These are phyloP conservation scores for Montipora capricornis DNA, from an alignment of 64 coral and sea anemone species.

Conservation along the genomic window DNA sequence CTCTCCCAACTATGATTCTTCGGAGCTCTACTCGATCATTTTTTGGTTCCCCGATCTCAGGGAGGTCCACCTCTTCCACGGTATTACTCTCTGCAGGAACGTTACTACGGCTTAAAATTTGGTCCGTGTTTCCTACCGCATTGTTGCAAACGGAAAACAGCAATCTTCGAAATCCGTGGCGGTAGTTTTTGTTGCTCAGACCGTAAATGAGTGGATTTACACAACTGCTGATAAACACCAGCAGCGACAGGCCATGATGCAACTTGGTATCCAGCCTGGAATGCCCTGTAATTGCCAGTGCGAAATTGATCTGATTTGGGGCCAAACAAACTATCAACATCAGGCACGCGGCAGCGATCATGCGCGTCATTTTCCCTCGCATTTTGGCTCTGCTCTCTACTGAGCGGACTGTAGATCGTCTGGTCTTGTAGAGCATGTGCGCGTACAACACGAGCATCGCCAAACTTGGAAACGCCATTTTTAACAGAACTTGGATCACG, in stretches of 20 bases:
- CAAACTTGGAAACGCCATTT: background rate
- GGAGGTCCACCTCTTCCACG: background rate
- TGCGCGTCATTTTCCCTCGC: slow-evolving; percentile 39
- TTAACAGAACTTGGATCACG: slow-evolving; percentile 13
- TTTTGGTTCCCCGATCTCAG: background rate
- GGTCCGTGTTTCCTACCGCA: background rate
- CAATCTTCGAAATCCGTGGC: background rate
- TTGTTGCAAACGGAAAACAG: background rate
- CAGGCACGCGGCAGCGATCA: background rate
- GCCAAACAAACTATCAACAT: background rate
- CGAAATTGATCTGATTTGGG: slow-evolving; percentile 32
- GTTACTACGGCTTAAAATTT: background rate
- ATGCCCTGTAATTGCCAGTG: slow-evolving; percentile 13
- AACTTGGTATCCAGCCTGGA: background rate
- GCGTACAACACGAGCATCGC: background rate
- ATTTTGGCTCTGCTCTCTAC: slow-evolving; percentile 25
- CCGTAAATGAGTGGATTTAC: slow-evolving; percentile 37
- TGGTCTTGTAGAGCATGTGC: slow-evolving; percentile 14
- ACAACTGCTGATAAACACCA: slow-evolving; percentile 19
- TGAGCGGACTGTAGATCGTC: background rate
- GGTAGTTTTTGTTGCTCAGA: slow-evolving; percentile 25
- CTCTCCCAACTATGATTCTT: background rate
- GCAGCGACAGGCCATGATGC: background rate
- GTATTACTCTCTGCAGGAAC: background rate
- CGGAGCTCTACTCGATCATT: background rate